Evolutionary conservation across 2,113 vertebrate species (phyloP).

Genomic region (Cranoglanis bouderius): DNA sequence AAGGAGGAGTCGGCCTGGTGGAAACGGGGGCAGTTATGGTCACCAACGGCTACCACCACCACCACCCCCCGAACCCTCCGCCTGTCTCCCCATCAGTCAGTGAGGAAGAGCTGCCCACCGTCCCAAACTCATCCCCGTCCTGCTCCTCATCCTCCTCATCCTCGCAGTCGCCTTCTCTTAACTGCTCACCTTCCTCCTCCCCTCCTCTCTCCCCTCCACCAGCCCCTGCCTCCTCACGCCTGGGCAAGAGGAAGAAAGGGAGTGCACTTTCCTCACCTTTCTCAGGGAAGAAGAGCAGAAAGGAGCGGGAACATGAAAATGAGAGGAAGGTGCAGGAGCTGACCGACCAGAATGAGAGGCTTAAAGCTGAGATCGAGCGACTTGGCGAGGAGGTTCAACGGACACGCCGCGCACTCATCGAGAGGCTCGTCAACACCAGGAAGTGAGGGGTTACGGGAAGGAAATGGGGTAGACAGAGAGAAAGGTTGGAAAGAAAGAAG

Average conservation of each 20-base stretch:
- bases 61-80: constrained; percentile 67
- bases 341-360: constrained; percentile 82
- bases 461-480: constrained; percentile 34
- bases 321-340: constrained; percentile 84
- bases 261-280: constrained; percentile 67
- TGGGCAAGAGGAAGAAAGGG: constrained; percentile 72
- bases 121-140: constrained; percentile 73
- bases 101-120: constrained; percentile 74
- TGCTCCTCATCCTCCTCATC: constrained; percentile 73
- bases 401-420: constrained; percentile 84
- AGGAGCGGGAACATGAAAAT: constrained; percentile 82
- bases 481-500: constrained; percentile 25
- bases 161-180: constrained; percentile 73
- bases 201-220: constrained; percentile 64
- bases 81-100: constrained; percentile 72
- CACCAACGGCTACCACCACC: constrained; percentile 55
- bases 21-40: constrained; percentile 70
- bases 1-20: constrained; percentile 69
- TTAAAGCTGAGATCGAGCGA: constrained; percentile 83
- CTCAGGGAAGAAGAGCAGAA: constrained; percentile 80
- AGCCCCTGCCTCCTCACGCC: constrained; percentile 61
- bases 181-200: constrained; percentile 74
- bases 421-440: constrained; percentile 84
- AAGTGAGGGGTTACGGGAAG: constrained; percentile 62
- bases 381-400: constrained; percentile 84